Evolutionary conservation across 2,113 vertebrate genomes (phyloP).

Genomic region (Paralichthys olivaceus): DNA sequence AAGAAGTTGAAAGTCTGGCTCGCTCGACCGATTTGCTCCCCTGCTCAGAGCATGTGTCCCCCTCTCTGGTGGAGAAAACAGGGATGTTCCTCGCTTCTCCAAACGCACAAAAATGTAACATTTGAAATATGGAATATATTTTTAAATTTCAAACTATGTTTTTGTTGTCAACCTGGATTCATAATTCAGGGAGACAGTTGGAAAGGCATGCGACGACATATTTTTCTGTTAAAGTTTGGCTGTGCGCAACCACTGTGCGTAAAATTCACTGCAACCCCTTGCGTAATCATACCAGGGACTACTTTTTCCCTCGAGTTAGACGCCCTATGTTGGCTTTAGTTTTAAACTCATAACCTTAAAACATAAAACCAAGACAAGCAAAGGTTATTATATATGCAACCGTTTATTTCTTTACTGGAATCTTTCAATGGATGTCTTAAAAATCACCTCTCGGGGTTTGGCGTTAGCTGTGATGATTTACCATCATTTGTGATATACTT

Average conservation of each 20-base stretch:
- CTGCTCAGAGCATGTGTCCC: background rate
- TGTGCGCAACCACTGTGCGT: slow-evolving; percentile 10
- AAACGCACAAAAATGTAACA: background rate
- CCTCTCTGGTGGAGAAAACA: background rate
- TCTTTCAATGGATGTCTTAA: slow-evolving; percentile 1
- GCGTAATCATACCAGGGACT: background rate
- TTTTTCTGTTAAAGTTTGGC: slow-evolving; percentile 13
- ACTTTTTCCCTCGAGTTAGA: background rate
- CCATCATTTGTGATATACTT: too few relatives aligned
- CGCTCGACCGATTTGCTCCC: background rate
- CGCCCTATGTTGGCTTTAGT: background rate
- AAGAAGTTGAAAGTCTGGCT: background rate
- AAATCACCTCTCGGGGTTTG: background rate
- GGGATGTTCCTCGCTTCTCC: background rate
- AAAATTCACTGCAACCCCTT: slow-evolving; percentile 12
- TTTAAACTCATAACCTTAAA: background rate
- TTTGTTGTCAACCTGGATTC: background rate
- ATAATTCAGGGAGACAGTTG: background rate
- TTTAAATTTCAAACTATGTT: background rate
- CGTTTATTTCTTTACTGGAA: background rate
- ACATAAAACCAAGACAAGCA: background rate
- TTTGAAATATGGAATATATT: too few relatives aligned
- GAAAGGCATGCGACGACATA: background rate
- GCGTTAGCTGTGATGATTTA: background rate
- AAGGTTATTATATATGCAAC: background rate